phyloP scores from a whole-genome alignment of 2,888 invertebrate genomes.

The Drosophila longiperda region DNA sequence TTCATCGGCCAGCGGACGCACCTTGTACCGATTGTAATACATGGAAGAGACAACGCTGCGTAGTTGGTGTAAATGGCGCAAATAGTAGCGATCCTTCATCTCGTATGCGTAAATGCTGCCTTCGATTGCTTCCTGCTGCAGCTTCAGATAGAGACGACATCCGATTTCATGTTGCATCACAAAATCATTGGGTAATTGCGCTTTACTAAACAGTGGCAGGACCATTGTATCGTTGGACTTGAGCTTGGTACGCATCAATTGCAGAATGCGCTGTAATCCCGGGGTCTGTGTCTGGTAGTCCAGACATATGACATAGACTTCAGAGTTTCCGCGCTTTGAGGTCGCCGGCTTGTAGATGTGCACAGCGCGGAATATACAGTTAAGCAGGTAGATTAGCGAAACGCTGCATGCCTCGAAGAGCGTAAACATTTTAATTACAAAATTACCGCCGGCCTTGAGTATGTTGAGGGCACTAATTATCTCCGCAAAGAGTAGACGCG shows the following conservation, averaged over 20 bases:
- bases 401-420: constrained; percentile 93
- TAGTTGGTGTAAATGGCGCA: constrained; percentile 85
- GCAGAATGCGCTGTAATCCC: constrained; percentile 61
- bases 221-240: constrained; percentile 56
- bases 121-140: constrained; percentile 89
- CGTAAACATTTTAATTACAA: constrained; percentile 96
- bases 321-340: constrained; percentile 98
- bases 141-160: constrained; percentile 88
- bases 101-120: constrained; percentile 88
- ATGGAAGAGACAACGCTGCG: constrained; percentile 86
- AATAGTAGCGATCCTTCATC: constrained; percentile 60
- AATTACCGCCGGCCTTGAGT: constrained; percentile 89
- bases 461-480: constrained; percentile 90
- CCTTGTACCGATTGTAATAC: constrained; percentile 87
- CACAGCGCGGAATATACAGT: constrained; percentile 90
- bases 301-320: constrained; percentile 93
- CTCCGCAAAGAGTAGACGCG: constrained; percentile 93
- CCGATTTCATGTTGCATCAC: constrained; percentile 88
- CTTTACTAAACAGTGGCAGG: constrained; percentile 87
- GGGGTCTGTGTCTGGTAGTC: constrained; percentile 76
- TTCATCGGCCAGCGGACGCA: constrained; percentile 86
- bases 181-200: constrained; percentile 88
- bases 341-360: constrained; percentile 94
- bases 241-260: constrained; percentile 57
- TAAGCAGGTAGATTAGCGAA: constrained; percentile 91